Percentiles rank a stretch among this genome's conserved stretches.
Conservation (phyloP, 2,113 vertebrate genomes). For the Acanthisitta chloris region DNA sequence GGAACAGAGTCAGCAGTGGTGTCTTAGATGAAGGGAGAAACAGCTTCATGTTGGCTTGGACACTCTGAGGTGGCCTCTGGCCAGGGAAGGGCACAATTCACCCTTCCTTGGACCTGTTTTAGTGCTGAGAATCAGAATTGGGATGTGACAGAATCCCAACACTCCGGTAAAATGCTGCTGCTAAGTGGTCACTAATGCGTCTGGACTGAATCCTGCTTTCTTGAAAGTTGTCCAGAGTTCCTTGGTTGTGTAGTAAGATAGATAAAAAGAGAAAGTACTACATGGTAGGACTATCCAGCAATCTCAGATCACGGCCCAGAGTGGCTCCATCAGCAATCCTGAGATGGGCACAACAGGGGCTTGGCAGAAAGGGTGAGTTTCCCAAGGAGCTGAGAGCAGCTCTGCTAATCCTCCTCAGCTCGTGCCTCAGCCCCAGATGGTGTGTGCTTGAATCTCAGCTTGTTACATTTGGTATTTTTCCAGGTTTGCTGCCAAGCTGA, state of each 20-base stretch:
- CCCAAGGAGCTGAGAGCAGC: not conserved
- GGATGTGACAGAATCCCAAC: not conserved
- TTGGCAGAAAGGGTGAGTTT: not conserved
- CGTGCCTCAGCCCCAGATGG: not conserved
- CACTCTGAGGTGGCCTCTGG: not conserved
- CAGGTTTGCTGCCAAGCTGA: conserved; percentile 95
- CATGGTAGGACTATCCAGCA: not conserved
- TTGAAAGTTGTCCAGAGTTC: not conserved
- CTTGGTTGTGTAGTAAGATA: not conserved
- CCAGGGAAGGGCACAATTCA: not conserved
- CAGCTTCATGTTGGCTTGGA: not conserved
- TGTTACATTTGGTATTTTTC: not conserved
- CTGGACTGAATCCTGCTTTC: not conserved
- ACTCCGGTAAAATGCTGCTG: not conserved
- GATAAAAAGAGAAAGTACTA: not conserved
- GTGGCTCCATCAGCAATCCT: not conserved
- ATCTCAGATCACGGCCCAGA: not conserved
- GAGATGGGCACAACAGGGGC: not conserved
- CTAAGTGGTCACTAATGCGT: not conserved
- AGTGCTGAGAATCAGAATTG: not conserved
- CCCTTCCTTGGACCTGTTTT: not conserved
- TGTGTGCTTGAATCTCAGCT: not conserved
- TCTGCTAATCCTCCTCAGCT: not conserved
- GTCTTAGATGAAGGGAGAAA: not conserved
- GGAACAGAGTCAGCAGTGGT: not conserved